Percentiles rank a stretch among this genome's conserved stretches.
phyloP scores from a whole-genome alignment of 2,797 vertebrate genomes.

The Parambassis ranga region DNA sequence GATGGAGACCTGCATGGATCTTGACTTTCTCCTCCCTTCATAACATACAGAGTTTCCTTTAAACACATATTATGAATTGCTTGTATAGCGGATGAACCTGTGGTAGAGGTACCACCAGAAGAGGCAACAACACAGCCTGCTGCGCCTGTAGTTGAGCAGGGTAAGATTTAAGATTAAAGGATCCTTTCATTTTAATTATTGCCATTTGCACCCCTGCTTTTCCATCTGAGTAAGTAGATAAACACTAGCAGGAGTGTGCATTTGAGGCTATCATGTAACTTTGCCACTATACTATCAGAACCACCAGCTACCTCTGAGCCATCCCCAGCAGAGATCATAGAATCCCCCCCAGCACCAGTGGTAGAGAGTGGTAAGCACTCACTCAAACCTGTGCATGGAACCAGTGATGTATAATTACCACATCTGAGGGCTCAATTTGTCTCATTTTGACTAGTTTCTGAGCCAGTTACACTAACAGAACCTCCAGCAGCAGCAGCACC shows the following conservation, averaged over 20 bases:
- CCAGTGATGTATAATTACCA: not conserved
- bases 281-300: constrained; percentile 40
- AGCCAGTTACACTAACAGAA: constrained; percentile 57
- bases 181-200: not conserved
- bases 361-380: constrained; percentile 63
- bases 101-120: constrained; percentile 35
- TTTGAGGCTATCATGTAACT: not conserved
- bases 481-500: constrained; percentile 41
- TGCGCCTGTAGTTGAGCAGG: constrained; percentile 50
- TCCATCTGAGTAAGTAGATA: not conserved
- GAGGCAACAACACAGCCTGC: constrained; percentile 40
- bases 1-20: constrained; percentile 11
- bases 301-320: constrained; percentile 25
- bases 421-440: not conserved
- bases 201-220: not conserved
- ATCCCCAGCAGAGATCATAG: constrained; percentile 22
- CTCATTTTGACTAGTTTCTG: constrained; percentile 20
- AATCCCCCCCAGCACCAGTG: constrained; percentile 15
- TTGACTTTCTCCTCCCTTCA: not conserved
- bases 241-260: too few species aligned
- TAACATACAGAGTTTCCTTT: not conserved
- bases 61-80: constrained; percentile 32
- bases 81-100: constrained; percentile 55
- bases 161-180: constrained; percentile 36
- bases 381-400: constrained; percentile 11